Evolutionary conservation across 2,113 vertebrate species (phyloP).

Genomic region (Rhinopomastus cyanomelas): DNA sequence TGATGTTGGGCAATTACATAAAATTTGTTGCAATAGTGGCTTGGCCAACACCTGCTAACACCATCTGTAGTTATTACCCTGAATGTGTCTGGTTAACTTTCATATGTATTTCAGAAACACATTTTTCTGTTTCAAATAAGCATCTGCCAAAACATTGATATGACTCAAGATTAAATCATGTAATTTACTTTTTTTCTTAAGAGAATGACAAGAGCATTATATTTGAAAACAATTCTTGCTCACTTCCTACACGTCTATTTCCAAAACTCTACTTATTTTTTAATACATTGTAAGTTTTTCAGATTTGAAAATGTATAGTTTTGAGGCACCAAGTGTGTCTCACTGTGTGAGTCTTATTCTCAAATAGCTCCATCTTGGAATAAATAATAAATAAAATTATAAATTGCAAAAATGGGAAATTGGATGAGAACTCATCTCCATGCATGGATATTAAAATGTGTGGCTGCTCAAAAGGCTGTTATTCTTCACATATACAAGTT

Average conservation of each 20-base stretch:
- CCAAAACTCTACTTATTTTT: not conserved
- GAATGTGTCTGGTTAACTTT: conserved; percentile 30
- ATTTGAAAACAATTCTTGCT: not conserved
- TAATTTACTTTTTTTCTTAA: not conserved
- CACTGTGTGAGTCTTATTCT: not conserved
- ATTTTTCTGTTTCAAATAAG: conserved; percentile 17
- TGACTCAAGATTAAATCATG: not conserved
- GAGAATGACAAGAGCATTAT: not conserved
- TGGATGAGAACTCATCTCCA: not conserved
- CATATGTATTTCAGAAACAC: conserved; percentile 36
- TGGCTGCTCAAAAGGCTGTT: not conserved
- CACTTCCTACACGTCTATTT: not conserved
- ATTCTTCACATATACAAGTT: not conserved
- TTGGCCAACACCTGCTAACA: conserved; percentile 47
- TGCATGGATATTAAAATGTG: not conserved
- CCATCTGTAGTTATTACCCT: conserved; percentile 38
- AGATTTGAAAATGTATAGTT: not conserved
- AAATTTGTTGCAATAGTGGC: conserved; percentile 33
- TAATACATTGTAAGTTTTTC: not conserved
- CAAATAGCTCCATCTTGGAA: not conserved
- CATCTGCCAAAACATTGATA: not conserved
- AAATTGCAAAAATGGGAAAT: not conserved
- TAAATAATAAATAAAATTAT: not conserved
- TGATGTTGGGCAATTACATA: conserved; percentile 49
- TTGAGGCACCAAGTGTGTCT: not conserved